A percentile compares a stretch with the other conserved stretches of the same genome.
phyloP scores from a whole-genome alignment of 2,888 invertebrate species.

The Muschampia plurimacula region DNA sequence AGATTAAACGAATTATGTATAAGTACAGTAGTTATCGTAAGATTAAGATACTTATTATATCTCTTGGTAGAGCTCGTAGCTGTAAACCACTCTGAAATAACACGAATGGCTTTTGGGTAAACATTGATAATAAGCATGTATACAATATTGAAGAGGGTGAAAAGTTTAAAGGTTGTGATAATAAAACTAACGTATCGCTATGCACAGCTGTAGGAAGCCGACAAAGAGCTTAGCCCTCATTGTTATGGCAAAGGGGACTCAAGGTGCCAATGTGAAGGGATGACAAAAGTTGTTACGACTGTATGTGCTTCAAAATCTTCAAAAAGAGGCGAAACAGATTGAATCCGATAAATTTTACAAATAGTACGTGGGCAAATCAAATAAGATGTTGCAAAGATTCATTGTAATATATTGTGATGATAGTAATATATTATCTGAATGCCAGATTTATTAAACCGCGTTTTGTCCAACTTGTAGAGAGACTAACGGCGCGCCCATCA shows the following conservation, averaged over 20 bases:
- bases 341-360: neutral
- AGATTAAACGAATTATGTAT: too few species aligned
- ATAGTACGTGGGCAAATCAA: neutral
- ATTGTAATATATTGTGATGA: neutral
- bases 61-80: neutral
- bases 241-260: constrained; percentile 19
- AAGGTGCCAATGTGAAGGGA: constrained; percentile 4
- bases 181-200: constrained; percentile 14
- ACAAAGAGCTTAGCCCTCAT: constrained; percentile 27
- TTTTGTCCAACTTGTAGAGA: constrained; percentile 29
- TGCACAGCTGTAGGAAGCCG: constrained; percentile 25
- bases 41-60: too few species aligned
- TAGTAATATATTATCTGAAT: constrained; percentile 6
- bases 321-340: neutral
- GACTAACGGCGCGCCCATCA: constrained; percentile 41
- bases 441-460: constrained; percentile 24
- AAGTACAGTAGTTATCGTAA: too few species aligned
- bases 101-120: neutral
- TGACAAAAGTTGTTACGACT: constrained; percentile 8
- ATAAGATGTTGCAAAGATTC: neutral
- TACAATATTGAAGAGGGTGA: neutral
- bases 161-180: constrained; percentile 13
- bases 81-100: neutral
- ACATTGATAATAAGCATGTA: neutral
- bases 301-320: constrained; percentile 4